Conservation (phyloP, 2,797 vertebrate genomes). For the Myotis daubentonii region DNA sequence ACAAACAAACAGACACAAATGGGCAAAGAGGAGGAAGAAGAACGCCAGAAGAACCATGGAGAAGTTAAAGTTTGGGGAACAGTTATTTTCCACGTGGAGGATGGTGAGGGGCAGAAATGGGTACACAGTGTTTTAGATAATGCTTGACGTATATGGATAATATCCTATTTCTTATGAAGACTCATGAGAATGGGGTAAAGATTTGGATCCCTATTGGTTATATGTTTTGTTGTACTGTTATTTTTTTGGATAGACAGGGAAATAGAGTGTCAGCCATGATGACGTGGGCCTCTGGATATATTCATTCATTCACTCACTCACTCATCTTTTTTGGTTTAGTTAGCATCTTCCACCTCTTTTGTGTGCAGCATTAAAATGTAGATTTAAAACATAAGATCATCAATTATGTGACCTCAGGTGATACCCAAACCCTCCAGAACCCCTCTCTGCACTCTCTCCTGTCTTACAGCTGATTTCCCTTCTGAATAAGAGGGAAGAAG, state of each 20-base stretch:
- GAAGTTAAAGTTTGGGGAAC: neutral
- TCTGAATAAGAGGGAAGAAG: conserved; percentile 85
- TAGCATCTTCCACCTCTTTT: neutral
- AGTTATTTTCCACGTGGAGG: neutral
- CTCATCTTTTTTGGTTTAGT: neutral
- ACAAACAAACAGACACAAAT: no score
- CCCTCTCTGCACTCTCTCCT: neutral
- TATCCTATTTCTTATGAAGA: neutral
- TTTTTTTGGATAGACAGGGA: neutral
- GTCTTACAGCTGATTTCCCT: conserved; percentile 87
- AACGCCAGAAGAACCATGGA: neutral
- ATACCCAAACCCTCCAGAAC: neutral
- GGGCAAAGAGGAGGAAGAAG: neutral
- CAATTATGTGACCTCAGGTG: neutral
- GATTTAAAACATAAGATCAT: neutral
- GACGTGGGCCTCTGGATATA: neutral
- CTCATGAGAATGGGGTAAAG: neutral
- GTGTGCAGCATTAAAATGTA: neutral
- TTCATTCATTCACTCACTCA: neutral
- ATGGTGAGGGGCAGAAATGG: neutral
- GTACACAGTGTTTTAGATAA: neutral
- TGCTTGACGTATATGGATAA: neutral
- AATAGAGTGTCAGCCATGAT: neutral
- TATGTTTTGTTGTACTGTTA: neutral
- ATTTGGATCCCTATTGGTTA: neutral